Evolutionary conservation across 1,140 invertebrate species (phyloP).

Genomic region (Globodera rostochiensis): DNA sequence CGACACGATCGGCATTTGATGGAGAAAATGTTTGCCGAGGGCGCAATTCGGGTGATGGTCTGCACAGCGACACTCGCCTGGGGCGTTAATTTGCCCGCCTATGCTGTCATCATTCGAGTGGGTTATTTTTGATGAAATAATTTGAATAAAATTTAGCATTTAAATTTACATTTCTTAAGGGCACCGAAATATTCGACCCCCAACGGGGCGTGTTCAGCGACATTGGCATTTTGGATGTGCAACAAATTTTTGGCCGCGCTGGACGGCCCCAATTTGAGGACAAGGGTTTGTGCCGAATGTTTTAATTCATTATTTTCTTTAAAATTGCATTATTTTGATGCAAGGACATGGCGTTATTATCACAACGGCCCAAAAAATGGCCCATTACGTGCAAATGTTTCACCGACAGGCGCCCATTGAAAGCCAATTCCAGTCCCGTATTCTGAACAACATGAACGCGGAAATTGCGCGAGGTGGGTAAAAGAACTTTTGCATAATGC

Average conservation of each 20-base stretch:
- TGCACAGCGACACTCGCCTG: slow-evolving; percentile 97
- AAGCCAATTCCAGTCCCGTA: slow-evolving; percentile 86
- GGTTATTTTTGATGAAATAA: slow-evolving; percentile 67
- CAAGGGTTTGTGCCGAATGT: slow-evolving; percentile 52
- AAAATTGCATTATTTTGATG: slow-evolving; percentile 7
- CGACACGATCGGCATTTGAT: slow-evolving; percentile 71
- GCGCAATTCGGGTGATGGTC: slow-evolving; percentile 86
- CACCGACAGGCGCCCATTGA: slow-evolving; percentile 98
- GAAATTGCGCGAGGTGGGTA: slow-evolving; percentile 74
- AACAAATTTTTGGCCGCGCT: slow-evolving; percentile 98
- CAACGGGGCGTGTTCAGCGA: slow-evolving; percentile 91
- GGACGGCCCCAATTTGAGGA: slow-evolving; percentile 82
- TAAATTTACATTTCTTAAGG: slow-evolving; percentile 63
- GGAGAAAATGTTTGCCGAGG: slow-evolving; percentile 85
- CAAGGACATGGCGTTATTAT: slow-evolving; percentile 90
- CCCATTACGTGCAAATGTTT: slow-evolving; percentile 88
- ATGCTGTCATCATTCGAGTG: slow-evolving; percentile 86
- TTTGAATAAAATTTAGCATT: no score
- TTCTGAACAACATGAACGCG: slow-evolving; percentile 96
- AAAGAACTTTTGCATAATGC: neutral
- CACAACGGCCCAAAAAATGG: slow-evolving; percentile 86
- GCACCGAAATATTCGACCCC: slow-evolving; percentile 96
- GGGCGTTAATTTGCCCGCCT: slow-evolving; percentile 96
- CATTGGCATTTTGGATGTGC: slow-evolving; percentile 91
- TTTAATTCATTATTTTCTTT: neutral